Evolutionary conservation across 1,140 invertebrate species (phyloP), one percentile per base, ranked within the genome.

Genomic region (Macrobrachium rosenbergii): DNA sequence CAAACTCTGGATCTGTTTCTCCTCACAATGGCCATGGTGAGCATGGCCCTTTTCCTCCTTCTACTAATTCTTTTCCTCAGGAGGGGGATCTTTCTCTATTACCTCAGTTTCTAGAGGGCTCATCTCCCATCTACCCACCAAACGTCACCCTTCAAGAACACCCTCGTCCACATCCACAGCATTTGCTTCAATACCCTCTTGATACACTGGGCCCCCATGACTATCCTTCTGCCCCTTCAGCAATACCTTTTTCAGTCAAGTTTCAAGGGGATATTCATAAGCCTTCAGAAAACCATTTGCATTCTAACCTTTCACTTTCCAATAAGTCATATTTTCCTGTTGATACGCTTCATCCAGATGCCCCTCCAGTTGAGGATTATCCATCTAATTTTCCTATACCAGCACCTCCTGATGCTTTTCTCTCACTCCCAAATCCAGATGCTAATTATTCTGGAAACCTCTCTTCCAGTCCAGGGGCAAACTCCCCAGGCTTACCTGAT

Each of bases 31-130:
- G 3, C 79, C 63, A 19, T 16, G 19, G 58, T 63, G 59, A 80
- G 43, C 75, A 59, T 43, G 45, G 45, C 14, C 43, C 80, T 21
- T 16, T 21, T 69, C 37, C 63, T 69, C 63, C 78, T 37, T 43
- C 79, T 12, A 52, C 52, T 52, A 52, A 52, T 52, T 59, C 45
- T n/a, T 77, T n/a, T 45, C 12, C 23, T 59, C 45, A 59, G 16
- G 75, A 37, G 75, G 23, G n/a, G 37, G 43, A 75, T 75, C 73
- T 43, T 10, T 77, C 19, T 16, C 59, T 12, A 43, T 64, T 37
- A n/a, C 62, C 62, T 81, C 28, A n/a, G 37, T n/a, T 10, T 80
- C n/a, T 60, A 52, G 52, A 52, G 52, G 52, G 58, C 78, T n/a
- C 17, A 14, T 17, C 10, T 59, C 6, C 14, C 5, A 52, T 14